Evolutionary conservation across 2,888 invertebrate genomes (phyloP), one percentile per base, ranked within the genome.

Genomic region (Drosophila algonquin): DNA sequence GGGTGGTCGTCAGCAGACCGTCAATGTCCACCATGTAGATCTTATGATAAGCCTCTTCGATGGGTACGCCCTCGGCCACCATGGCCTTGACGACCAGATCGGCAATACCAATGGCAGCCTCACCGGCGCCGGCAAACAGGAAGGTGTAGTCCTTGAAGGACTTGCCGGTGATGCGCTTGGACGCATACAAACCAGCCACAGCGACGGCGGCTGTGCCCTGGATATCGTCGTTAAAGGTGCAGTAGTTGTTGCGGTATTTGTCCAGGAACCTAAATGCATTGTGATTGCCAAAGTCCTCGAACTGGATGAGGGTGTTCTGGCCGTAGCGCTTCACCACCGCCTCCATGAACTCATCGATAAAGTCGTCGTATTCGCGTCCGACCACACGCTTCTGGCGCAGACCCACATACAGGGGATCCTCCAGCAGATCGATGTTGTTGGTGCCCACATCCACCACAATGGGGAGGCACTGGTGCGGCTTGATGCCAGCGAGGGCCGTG

Each of bases 171-270:
- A 92, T 79, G 35, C 93, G 90, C 73, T 90, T 90, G 1, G 92
- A 91, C 10, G 92, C 92, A 57, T 92, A 93, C 21, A 99, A 93
- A 0, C 99, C 99, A 7, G 98, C 98, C 2, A 99, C 97, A 9
- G 98, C 98, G 0, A 99, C 99, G 32, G 97, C 95, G 2, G 99
- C 99, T 0, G 99, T 98, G 79, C 99, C 98, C 93, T 99, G 99
- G 90, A 99, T 99, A 90, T 99, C 99, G 90, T 99, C 99, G 92
- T 99, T 99, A 93, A 99, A 99, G 24, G 98, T 98, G 92, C 99
- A 99, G 92, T 98, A 99, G 77, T 94, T 94, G 89, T 96, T 93
- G 70, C 98, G 94, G 93, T 98, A 99, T 92, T 97, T 98, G 89
- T 96, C 96, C 67, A 99, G 93, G 76, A 99, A 95, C 52, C 97